phyloP scores from a whole-genome alignment of 2,797 vertebrate species.

The Phalloptychus januarius region DNA sequence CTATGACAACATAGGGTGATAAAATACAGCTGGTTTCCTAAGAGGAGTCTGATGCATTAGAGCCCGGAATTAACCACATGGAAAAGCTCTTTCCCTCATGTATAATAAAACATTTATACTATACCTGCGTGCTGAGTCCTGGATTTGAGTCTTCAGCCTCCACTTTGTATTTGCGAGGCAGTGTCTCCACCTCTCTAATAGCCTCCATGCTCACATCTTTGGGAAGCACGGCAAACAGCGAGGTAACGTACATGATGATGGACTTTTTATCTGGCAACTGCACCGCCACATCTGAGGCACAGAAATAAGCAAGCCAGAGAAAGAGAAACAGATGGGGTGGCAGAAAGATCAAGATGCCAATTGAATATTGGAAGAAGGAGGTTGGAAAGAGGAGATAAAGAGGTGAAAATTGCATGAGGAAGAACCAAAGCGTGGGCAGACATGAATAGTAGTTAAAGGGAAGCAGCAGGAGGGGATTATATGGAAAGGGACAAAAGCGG shows the following conservation, averaged over 20 bases:
- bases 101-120: slow-evolving; percentile 6
- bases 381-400: not conserved
- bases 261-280: slow-evolving; percentile 98
- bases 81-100: not conserved
- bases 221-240: slow-evolving; percentile 95
- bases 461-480: slow-evolving; percentile 21
- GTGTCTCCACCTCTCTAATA: slow-evolving; percentile 94
- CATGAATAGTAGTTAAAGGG: slow-evolving; percentile 16
- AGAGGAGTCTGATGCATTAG: not conserved
- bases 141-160: slow-evolving; percentile 79
- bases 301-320: not conserved
- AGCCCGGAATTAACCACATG: not conserved
- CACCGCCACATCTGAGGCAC: slow-evolving; percentile 90
- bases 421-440: slow-evolving; percentile 21
- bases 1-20: not conserved
- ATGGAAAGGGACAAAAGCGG: slow-evolving; percentile 12
- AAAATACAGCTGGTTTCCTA: not conserved
- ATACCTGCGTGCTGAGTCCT: slow-evolving; percentile 78
- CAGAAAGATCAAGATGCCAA: slow-evolving; percentile 21
- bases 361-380: not conserved
- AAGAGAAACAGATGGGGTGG: not conserved
- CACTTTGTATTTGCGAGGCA: slow-evolving; percentile 90
- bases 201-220: slow-evolving; percentile 96
- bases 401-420: slow-evolving; percentile 22
- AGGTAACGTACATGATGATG: slow-evolving; percentile 98